A percentile compares a stretch with the other conserved stretches of the same genome.
phyloP scores from a whole-genome alignment of 2,888 invertebrate genomes.

The Notodonta dromedarius region DNA sequence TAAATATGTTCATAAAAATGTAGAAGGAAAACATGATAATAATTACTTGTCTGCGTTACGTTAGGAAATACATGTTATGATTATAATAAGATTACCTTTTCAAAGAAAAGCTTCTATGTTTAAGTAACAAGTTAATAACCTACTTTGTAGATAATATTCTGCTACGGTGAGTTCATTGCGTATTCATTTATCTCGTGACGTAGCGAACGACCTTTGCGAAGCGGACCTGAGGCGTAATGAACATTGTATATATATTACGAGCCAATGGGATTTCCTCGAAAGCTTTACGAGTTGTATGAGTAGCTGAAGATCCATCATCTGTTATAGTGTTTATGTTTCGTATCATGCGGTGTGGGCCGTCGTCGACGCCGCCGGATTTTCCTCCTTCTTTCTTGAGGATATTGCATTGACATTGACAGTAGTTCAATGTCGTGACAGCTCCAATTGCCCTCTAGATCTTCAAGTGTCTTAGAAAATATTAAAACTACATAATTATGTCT shows the following conservation, averaged over 20 bases:
- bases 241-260: not conserved
- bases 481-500: too few relatives aligned
- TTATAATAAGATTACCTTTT: not conserved
- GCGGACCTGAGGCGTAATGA: not conserved
- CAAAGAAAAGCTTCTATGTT: not conserved
- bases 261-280: constrained; percentile 26
- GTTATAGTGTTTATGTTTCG: constrained; percentile 7
- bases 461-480: too few relatives aligned
- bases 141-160: not conserved
- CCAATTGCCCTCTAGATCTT: not conserved
- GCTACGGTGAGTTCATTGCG: constrained; percentile 5
- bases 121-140: not conserved
- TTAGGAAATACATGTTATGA: too few relatives aligned
- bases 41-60: not conserved
- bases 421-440: constrained; percentile 10
- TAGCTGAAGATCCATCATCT: constrained; percentile 14
- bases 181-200: constrained; percentile 20
- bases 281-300: constrained; percentile 13
- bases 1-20: not conserved
- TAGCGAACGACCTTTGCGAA: not conserved
- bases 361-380: constrained; percentile 1
- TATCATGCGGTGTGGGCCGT: constrained; percentile 2
- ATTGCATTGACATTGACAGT: constrained; percentile 11
- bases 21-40: not conserved
- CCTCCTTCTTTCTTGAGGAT: not conserved